phyloP scores from a whole-genome alignment of 1,140 invertebrate genomes.

The Zaprionus nigranus region DNA sequence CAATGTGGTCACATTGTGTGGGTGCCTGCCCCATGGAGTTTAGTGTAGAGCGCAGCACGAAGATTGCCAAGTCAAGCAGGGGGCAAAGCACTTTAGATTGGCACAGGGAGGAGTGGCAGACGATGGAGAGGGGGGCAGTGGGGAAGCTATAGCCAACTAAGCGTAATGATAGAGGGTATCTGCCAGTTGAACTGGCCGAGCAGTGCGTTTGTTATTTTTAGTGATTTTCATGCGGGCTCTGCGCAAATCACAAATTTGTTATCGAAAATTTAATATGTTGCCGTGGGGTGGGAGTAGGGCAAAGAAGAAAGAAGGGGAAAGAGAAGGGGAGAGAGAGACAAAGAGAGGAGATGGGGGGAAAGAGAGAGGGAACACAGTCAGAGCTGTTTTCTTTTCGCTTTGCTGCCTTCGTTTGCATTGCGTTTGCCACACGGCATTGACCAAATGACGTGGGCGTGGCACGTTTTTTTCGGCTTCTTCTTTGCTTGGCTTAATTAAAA shows the following conservation, averaged over 20 bases:
- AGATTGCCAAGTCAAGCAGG: neutral
- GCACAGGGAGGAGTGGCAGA: no score
- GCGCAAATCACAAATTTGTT: slow-evolving; percentile 22
- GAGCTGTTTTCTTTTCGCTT: neutral
- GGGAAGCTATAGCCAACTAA: neutral
- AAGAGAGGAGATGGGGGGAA: no score
- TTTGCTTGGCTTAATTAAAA: slow-evolving; percentile 43
- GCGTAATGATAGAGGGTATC: neutral
- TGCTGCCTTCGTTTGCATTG: slow-evolving; percentile 32
- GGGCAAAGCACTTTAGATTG: neutral
- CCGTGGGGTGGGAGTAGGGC: neutral
- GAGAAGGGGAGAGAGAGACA: neutral
- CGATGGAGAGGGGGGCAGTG: no score
- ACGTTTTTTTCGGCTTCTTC: slow-evolving; percentile 6
- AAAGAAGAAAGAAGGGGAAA: neutral
- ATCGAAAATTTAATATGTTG: slow-evolving; percentile 42
- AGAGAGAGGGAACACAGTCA: neutral
- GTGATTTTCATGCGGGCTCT: neutral
- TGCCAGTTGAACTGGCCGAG: neutral
- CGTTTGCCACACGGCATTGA: slow-evolving; percentile 38
- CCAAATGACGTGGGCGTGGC: slow-evolving; percentile 36
- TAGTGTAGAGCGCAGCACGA: neutral
- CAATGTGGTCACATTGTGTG: slow-evolving; percentile 9
- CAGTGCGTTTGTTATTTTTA: neutral
- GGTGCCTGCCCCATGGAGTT: neutral